phyloP scores from a whole-genome alignment of 2,888 invertebrate genomes.

The Agrotis ipsilon region DNA sequence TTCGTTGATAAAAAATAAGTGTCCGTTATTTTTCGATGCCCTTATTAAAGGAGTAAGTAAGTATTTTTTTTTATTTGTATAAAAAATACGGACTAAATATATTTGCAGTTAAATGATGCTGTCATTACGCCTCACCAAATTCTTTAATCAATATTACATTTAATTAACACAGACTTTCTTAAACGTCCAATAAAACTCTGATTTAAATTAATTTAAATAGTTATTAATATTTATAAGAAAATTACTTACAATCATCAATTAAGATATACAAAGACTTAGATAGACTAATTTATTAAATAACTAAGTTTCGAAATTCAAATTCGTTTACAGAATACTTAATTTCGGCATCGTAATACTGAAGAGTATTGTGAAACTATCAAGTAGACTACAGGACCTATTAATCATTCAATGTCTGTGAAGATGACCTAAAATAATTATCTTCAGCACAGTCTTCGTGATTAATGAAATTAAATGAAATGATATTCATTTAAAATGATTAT shows the following conservation, averaged over 20 bases:
- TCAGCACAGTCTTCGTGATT: too few relatives aligned
- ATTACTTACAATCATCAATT: slow-evolving; percentile 33
- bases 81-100: too few relatives aligned
- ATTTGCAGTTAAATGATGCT: too few relatives aligned
- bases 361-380: neutral
- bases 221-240: slow-evolving; percentile 37
- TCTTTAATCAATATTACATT: too few relatives aligned
- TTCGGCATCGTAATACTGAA: neutral
- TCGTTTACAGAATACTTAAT: slow-evolving; percentile 38
- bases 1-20: too few relatives aligned
- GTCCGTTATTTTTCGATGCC: too few relatives aligned
- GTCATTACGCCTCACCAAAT: too few relatives aligned
- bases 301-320: slow-evolving; percentile 49
- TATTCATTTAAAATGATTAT: too few relatives aligned
- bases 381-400: neutral
- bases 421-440: neutral
- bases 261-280: slow-evolving; percentile 31
- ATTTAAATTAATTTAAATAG: slow-evolving; percentile 14
- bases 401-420: neutral
- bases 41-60: too few relatives aligned
- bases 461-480: too few relatives aligned
- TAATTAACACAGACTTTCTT: neutral
- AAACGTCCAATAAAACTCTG: slow-evolving; percentile 6
- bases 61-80: too few relatives aligned
- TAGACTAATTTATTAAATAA: slow-evolving; percentile 41